A percentile compares a stretch with the other conserved stretches of the same genome.
These are phyloP conservation scores for Hydrocynus forskahlii DNA, from an alignment of 2,797 vertebrate species.

Conservation along the genomic window DNA sequence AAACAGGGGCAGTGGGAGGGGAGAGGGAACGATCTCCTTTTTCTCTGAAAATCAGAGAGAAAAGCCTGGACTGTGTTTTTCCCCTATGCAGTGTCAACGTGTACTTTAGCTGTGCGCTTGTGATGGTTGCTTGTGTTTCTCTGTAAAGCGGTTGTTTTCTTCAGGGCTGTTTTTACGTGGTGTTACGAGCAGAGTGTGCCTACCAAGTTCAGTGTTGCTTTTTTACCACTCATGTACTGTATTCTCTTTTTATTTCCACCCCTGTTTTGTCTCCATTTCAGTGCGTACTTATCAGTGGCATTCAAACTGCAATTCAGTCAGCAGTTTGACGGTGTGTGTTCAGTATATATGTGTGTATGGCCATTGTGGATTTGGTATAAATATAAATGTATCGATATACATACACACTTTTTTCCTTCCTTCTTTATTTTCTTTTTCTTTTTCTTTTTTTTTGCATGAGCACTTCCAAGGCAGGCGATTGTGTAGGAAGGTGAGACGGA, in stretches of 20 bases:
- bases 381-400: slow-evolving; percentile 9
- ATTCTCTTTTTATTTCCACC: slow-evolving; percentile 56
- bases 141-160: slow-evolving; percentile 84
- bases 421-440: slow-evolving; percentile 64
- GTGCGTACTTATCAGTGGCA: slow-evolving; percentile 76
- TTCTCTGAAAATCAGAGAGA: slow-evolving; percentile 77
- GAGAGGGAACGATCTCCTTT: slow-evolving; percentile 77
- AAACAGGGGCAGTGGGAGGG: slow-evolving; percentile 61
- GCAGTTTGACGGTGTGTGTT: slow-evolving; percentile 74
- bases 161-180: slow-evolving; percentile 86
- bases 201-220: slow-evolving; percentile 88
- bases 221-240: slow-evolving; percentile 71
- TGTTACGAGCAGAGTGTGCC: slow-evolving; percentile 90
- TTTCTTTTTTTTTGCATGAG: slow-evolving; percentile 77
- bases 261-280: slow-evolving; percentile 58
- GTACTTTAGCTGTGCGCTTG: slow-evolving; percentile 88
- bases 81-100: slow-evolving; percentile 93
- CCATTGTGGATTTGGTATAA: slow-evolving; percentile 56
- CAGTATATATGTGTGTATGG: slow-evolving; percentile 70
- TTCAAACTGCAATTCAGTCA: slow-evolving; percentile 72
- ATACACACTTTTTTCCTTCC: slow-evolving; percentile 61
- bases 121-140: slow-evolving; percentile 85
- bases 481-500: slow-evolving; percentile 68
- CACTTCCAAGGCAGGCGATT: slow-evolving; percentile 69
- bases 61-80: slow-evolving; percentile 91